phyloP scores from a whole-genome alignment of 1,140 invertebrate genomes.

The Ctenoplectra terminalis region DNA sequence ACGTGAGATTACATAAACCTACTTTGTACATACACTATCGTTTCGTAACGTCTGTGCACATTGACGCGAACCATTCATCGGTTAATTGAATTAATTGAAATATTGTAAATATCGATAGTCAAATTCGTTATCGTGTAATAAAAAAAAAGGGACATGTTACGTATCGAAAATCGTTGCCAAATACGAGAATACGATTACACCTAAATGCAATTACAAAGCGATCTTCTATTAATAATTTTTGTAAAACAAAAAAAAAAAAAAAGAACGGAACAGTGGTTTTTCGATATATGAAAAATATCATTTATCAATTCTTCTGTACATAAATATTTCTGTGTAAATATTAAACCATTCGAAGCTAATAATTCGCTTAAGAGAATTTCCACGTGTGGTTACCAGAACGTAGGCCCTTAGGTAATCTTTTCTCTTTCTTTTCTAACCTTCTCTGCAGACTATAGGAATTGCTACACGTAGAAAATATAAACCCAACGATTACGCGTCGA shows the following conservation, averaged over 20 bases:
- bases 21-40: constrained; percentile 52
- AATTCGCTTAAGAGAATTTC: not conserved
- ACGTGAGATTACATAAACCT: constrained; percentile 39
- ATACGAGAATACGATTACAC: not conserved
- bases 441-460: constrained; percentile 74
- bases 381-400: not conserved
- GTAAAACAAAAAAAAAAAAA: not conserved
- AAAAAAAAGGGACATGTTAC: not conserved
- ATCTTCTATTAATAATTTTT: constrained; percentile 35
- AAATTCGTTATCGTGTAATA: constrained; percentile 1
- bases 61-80: not conserved
- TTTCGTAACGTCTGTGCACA: constrained; percentile 22
- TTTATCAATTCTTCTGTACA: constrained; percentile 33
- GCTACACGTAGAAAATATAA: constrained; percentile 53
- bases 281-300: not conserved
- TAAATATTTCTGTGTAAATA: constrained; percentile 39
- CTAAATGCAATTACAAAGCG: not conserved
- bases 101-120: constrained; percentile 43
- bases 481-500: not conserved
- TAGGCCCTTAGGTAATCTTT: constrained; percentile 15
- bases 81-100: not conserved
- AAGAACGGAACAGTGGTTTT: not conserved
- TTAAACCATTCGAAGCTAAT: not conserved
- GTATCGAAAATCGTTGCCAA: constrained; percentile 43
- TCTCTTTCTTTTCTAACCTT: constrained; percentile 49